A percentile compares a stretch with the other conserved stretches of the same genome.
phyloP scores from a whole-genome alignment of 2,797 vertebrate genomes.

The Lacerta bilineata region DNA sequence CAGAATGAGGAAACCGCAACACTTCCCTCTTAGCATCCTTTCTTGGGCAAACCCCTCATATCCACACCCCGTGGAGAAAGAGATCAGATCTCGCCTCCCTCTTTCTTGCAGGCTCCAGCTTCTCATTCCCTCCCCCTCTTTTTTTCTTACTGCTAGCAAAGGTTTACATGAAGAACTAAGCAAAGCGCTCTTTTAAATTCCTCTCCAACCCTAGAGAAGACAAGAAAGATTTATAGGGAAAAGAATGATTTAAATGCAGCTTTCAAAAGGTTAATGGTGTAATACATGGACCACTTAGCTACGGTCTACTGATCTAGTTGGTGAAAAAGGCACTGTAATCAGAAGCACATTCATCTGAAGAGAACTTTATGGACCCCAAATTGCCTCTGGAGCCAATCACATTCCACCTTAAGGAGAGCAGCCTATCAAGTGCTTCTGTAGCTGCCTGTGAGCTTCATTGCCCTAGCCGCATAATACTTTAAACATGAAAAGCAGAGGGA shows the following conservation, averaged over 20 bases:
- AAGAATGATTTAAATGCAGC: conserved; percentile 23
- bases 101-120: not conserved
- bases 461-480: not conserved
- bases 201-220: conserved; percentile 5
- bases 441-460: not conserved
- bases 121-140: not conserved
- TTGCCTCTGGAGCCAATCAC: not conserved
- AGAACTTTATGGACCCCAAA: not conserved
- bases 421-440: not conserved
- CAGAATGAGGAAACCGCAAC: not conserved
- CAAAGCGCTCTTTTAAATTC: conserved; percentile 2
- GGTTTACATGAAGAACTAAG: not conserved
- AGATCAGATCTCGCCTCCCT: too few species aligned
- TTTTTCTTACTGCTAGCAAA: not conserved
- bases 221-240: not conserved
- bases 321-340: not conserved
- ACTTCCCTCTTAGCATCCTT: not conserved
- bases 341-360: conserved; percentile 27
- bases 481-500: not conserved
- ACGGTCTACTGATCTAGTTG: conserved; percentile 16
- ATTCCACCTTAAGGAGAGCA: conserved; percentile 6
- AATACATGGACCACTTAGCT: not conserved
- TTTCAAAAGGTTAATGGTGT: conserved; percentile 22
- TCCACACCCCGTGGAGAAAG: not conserved
- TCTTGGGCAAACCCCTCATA: not conserved